These are phyloP conservation scores for Phainopepla nitens DNA, from an alignment of 2,113 vertebrate species.

Conservation along the genomic window DNA sequence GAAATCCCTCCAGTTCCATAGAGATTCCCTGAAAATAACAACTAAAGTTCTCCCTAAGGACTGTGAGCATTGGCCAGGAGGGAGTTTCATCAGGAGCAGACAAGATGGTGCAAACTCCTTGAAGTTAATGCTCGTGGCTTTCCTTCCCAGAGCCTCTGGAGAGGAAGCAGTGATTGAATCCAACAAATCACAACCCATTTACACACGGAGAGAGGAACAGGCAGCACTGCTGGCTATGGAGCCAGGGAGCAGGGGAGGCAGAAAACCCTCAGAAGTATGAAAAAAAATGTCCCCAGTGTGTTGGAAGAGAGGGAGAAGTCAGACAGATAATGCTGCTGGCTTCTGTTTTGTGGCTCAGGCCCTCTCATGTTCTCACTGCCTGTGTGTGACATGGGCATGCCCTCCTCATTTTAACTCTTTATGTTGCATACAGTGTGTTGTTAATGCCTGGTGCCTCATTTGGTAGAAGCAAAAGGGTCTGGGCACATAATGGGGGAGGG, in stretches of 20 bases:
- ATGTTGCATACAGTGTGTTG: not conserved
- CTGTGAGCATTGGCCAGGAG: not conserved
- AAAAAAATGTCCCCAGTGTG: not conserved
- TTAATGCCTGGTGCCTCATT: not conserved
- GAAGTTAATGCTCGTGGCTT: not conserved
- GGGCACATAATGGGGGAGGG: not conserved
- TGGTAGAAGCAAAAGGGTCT: not conserved
- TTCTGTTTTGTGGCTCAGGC: not conserved
- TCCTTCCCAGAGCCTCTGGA: not conserved
- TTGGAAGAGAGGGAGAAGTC: not conserved
- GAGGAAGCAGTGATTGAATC: not conserved
- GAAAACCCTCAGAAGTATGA: not conserved
- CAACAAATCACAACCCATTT: not conserved
- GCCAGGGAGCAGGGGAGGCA: not conserved
- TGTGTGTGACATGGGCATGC: not conserved
- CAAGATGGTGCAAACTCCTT: not conserved
- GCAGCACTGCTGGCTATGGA: not conserved
- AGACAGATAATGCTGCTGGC: not conserved
- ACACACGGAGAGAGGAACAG: rapidly evolving
- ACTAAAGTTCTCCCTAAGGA: not conserved
- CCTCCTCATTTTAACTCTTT: not conserved
- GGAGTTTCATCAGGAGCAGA: not conserved
- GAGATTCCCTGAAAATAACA: not conserved
- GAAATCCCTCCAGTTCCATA: not conserved
- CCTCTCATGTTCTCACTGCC: not conserved